A percentile compares a stretch with the other conserved stretches of the same genome.
Conservation (phyloP, 2,888 invertebrate genomes). For the Dolomedes plantarius region DNA sequence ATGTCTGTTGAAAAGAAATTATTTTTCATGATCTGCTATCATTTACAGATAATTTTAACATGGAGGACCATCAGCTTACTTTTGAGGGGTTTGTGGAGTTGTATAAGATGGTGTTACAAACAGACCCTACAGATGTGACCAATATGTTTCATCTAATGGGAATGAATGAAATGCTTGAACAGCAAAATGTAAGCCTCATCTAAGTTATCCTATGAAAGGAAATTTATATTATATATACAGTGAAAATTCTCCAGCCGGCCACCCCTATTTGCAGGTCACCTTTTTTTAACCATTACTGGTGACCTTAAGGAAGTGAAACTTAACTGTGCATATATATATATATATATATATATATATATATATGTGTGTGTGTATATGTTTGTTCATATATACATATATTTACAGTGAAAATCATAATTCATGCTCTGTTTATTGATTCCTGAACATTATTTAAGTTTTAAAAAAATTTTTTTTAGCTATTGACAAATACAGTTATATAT, state of each 20-base stretch:
- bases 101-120: conserved; percentile 47
- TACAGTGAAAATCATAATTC: no score
- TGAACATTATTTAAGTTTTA: no score
- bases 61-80: conserved; percentile 34
- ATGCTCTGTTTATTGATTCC: no score
- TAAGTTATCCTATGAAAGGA: neutral
- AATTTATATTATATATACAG: neutral
- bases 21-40: no score
- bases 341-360: neutral
- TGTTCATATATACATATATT: no score
- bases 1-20: no score
- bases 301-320: no score
- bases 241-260: no score
- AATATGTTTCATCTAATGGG: conserved; percentile 62
- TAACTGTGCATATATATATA: neutral
- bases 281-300: no score
- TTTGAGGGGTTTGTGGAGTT: conserved; percentile 51
- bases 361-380: neutral
- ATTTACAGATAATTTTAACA: conserved; percentile 53
- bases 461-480: no score
- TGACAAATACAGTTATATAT: no score
- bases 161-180: conserved; percentile 41
- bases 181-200: conserved; percentile 52
- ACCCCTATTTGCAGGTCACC: no score
- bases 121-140: conserved; percentile 41